Evolutionary conservation across 23 tunicate genomes (phyloP), one percentile per base, ranked within the genome.

Genomic region (Aplidium turbinatum): DNA sequence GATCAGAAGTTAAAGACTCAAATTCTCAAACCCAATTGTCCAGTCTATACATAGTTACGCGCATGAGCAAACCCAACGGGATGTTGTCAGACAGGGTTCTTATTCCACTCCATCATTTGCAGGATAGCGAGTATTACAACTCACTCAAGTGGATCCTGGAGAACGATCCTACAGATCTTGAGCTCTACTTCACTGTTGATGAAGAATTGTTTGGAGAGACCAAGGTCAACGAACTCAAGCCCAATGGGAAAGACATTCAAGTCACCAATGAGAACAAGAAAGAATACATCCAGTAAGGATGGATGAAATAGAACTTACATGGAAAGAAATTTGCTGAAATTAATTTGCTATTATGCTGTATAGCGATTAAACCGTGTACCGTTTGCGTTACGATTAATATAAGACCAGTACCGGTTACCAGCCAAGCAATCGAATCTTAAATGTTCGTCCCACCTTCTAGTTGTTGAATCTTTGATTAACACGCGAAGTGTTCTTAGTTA

Each of bases 81-180:
- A n/a, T n/a, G n/a, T n/a, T n/a, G n/a, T n/a, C n/a, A n/a, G n/a
- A n/a, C n/a, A n/a, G n/a, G n/a, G n/a, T n/a, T n/a, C n/a, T n/a
- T n/a, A n/a, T n/a, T n/a, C n/a, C n/a, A n/a, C n/a, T n/a, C n/a
- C n/a, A n/a, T n/a, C n/a, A n/a, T n/a, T 22, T 28, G 45, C 82
- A 91, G 97, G 98, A 93, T 69, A 80, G 89, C 39, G 98, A 93
- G 47, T 93, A 85, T 63, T 85, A 93, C 84, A 93, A 93, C 63
- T 93, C 98, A 0, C 88, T 93, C 45, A 85, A 75, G 38, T 93
- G 85, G 85, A 93, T 93, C 31, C 58, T 93, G 52, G 93, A 93
- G 47, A 93, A 93, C 63, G 98, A 93, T 47, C 98, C 98, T 0
- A 38, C 31, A 13, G 88, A 64, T 35, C 77, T 93, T 21, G 98